Evolutionary conservation across 2,797 vertebrate species (phyloP).

Genomic region (Acrossocheilus fasciatus): DNA sequence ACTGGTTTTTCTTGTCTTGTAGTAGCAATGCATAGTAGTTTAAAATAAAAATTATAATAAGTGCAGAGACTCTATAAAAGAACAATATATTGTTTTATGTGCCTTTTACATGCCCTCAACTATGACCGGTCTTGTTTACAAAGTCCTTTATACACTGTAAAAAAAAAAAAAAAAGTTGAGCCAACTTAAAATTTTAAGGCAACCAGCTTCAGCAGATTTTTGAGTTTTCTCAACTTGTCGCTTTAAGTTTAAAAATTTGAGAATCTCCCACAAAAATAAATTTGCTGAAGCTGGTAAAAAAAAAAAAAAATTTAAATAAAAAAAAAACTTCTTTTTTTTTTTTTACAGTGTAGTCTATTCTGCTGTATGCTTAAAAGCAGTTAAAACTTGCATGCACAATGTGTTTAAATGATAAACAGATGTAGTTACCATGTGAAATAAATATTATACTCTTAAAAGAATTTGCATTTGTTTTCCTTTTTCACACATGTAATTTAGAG

Average conservation of each 20-base stretch:
- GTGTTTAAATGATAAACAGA: neutral
- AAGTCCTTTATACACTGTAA: neutral
- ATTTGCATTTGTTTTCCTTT: neutral
- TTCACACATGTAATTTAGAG: neutral
- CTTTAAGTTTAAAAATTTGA: too few relatives aligned
- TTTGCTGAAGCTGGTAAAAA: too few relatives aligned
- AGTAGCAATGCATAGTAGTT: neutral
- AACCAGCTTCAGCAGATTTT: too few relatives aligned
- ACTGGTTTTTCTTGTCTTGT: conserved; percentile 13
- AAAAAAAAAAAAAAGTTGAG: too few relatives aligned
- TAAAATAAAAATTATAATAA: neutral
- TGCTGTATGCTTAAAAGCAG: neutral
- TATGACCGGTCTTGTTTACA: neutral
- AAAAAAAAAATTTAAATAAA: too few relatives aligned
- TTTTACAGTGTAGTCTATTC: neutral
- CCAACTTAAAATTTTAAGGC: too few relatives aligned
- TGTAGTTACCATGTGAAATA: neutral
- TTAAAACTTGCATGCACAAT: neutral
- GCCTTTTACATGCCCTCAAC: neutral
- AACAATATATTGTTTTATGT: neutral
- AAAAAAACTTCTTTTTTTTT: too few relatives aligned
- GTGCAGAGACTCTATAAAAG: neutral
- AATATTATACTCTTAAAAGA: neutral
- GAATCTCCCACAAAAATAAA: too few relatives aligned
- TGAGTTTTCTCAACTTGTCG: too few relatives aligned